Conservation (phyloP, 2,797 vertebrate genomes). For the Taenioides sp. region DNA sequence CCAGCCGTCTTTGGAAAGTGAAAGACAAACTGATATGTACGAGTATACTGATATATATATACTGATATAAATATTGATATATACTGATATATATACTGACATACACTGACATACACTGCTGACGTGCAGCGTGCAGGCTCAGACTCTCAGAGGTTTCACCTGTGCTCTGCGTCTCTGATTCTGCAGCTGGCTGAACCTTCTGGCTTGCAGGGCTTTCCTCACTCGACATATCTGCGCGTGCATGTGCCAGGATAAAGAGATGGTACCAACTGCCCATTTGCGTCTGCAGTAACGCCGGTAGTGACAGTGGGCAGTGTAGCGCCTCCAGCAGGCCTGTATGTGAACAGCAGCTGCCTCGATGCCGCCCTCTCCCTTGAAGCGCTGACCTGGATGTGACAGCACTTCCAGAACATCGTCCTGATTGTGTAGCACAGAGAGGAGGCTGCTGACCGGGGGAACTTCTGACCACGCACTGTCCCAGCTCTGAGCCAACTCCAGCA, state of each 20-base stretch:
- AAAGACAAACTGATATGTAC: too few species aligned
- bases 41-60: too few species aligned
- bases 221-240: conserved; percentile 64
- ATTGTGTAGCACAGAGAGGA: conserved; percentile 80
- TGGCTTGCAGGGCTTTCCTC: conserved; percentile 77
- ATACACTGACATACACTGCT: too few species aligned
- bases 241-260: conserved; percentile 77
- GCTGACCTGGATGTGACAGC: conserved; percentile 73
- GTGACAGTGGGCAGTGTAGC: conserved; percentile 58
- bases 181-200: conserved; percentile 83
- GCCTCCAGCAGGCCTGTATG: conserved; percentile 82
- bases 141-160: conserved; percentile 71
- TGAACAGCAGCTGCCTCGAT: conserved; percentile 63
- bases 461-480: conserved; percentile 55
- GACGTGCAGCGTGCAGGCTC: too few species aligned
- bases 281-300: conserved; percentile 65
- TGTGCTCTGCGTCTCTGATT: conserved; percentile 84
- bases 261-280: conserved; percentile 82
- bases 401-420: conserved; percentile 61
- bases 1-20: too few species aligned
- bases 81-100: too few species aligned
- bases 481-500: conserved; percentile 60
- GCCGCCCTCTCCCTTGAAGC: conserved; percentile 79
- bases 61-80: too few species aligned
- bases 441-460: conserved; percentile 42